Evolutionary conservation across 2,113 vertebrate species (phyloP).

Genomic region (Galbula dea): DNA sequence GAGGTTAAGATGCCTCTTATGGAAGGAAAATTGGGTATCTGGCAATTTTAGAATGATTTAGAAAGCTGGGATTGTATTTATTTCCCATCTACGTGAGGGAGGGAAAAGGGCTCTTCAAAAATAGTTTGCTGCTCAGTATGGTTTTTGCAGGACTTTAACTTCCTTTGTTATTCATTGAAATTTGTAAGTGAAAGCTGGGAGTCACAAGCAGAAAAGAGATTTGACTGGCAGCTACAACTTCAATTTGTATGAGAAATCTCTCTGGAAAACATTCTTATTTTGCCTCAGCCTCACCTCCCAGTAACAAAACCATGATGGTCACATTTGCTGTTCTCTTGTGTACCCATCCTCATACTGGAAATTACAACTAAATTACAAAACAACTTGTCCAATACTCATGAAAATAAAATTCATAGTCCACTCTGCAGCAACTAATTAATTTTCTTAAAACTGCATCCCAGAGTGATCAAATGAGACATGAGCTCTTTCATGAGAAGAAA

Average conservation of each 20-base stretch:
- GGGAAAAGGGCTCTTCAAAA: not conserved
- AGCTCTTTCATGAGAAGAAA: slow-evolving; percentile 41
- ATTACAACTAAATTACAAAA: slow-evolving; percentile 11
- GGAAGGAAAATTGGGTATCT: not conserved
- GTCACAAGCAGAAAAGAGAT: not conserved
- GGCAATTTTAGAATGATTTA: not conserved
- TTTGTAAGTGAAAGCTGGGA: not conserved
- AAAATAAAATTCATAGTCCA: slow-evolving; percentile 34
- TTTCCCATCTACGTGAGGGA: not conserved
- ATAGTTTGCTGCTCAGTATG: not conserved
- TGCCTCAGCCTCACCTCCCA: not conserved
- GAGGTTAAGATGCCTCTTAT: not conserved
- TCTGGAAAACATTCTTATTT: slow-evolving; percentile 10
- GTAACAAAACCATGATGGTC: not conserved
- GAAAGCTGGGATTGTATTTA: not conserved
- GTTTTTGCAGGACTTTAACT: not conserved
- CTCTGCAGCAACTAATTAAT: slow-evolving; percentile 45
- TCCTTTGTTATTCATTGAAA: slow-evolving; percentile 35
- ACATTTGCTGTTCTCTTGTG: not conserved
- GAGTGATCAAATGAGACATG: slow-evolving; percentile 39
- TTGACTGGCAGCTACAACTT: slow-evolving; percentile 35
- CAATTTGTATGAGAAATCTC: slow-evolving; percentile 20
- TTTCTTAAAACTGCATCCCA: slow-evolving; percentile 25
- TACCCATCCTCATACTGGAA: not conserved
- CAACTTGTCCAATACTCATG: not conserved